Base-by-base conservation (phyloP, 2,113 vertebrate species). In the human region DNA sequence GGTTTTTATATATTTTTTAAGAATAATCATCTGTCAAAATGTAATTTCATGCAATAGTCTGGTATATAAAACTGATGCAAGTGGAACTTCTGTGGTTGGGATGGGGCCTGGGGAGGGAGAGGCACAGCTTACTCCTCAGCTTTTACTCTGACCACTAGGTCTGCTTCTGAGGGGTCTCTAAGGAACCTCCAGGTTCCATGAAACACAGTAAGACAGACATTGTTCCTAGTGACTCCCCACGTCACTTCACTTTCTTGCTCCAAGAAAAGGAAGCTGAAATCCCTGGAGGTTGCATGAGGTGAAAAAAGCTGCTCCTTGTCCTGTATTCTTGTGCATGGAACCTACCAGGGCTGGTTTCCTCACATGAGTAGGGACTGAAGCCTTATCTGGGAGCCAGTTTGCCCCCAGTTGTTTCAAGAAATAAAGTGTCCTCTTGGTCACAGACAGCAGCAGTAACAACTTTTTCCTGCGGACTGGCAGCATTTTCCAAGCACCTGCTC, bases 11-110 rank as follows among this genome's bases (percentile, higher is more conserved):
- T 38, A n/a, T n/a, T 79, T 88, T 70, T 20, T 4, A 73, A 68
- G 59, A 94, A 22, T 61, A 86, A 22, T 68, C 6, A 20, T 93
- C 90, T n/a, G 89, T 91, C 89, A 80, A 73, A 93, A 75, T 35
- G 45, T 85, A 90, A 81, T 89, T 16, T 86, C 57, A 85, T 16
- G 7, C 1, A 30, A 11, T 27, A 25, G 12, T 87, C n/a, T 57
- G 45, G 27, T 8, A 35, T 55, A 40, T 66, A 66, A 79, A 83
- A 57, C 38, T 12, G n/a, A 93, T 4, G 40, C 3, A 9, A 59
- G 68, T 50, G 61, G 83, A 66, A 79, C 13, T 85, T 83, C 32
- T 45, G 23, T 18, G 78, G 40, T 59, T 76, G 66, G 23, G 11
- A 59, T 20, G 50, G 70, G 73, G 38, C 22, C 12, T 64, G 7